Conservation (phyloP, 1,140 invertebrate genomes). For the Drosophila albomicans region DNA sequence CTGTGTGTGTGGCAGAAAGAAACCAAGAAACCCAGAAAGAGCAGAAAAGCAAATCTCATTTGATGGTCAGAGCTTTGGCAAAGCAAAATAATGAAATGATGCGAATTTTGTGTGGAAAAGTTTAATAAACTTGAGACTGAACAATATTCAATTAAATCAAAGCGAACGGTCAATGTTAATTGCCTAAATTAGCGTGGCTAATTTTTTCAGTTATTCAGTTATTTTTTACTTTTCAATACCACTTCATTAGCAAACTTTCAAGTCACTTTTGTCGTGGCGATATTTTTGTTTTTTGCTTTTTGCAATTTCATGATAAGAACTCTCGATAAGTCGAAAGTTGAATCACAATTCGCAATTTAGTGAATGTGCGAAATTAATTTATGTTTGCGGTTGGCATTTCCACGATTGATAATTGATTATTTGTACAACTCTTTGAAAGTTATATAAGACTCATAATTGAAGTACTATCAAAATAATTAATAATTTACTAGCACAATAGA, state of each 20-base stretch:
- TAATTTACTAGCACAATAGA: neutral
- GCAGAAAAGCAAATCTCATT: slow-evolving; percentile 32
- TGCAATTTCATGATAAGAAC: slow-evolving; percentile 11
- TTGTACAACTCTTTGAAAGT: neutral
- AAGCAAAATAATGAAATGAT: slow-evolving; percentile 12
- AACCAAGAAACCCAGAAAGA: slow-evolving; percentile 23
- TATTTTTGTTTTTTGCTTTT: neutral
- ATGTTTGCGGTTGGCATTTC: too few relatives aligned
- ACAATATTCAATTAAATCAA: slow-evolving; percentile 57
- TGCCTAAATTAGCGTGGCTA: neutral
- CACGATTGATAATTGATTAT: neutral
- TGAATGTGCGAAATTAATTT: slow-evolving; percentile 4
- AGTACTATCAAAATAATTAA: neutral
- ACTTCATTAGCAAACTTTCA: slow-evolving; percentile 25
- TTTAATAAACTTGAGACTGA: slow-evolving; percentile 34
- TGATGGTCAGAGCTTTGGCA: slow-evolving; percentile 28
- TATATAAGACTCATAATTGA: neutral
- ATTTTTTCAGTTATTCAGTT: slow-evolving; percentile 32
- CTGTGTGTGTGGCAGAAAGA: neutral
- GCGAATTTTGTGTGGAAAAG: slow-evolving; percentile 4
- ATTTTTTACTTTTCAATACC: slow-evolving; percentile 10
- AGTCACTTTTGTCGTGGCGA: slow-evolving; percentile 48
- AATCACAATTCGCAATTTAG: slow-evolving; percentile 11
- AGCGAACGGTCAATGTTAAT: slow-evolving; percentile 35
- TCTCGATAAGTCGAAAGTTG: slow-evolving; percentile 11